Percentiles rank a stretch among this genome's conserved stretches.
phyloP scores from a whole-genome alignment of 2,113 vertebrate species.

The Alethe diademata region DNA sequence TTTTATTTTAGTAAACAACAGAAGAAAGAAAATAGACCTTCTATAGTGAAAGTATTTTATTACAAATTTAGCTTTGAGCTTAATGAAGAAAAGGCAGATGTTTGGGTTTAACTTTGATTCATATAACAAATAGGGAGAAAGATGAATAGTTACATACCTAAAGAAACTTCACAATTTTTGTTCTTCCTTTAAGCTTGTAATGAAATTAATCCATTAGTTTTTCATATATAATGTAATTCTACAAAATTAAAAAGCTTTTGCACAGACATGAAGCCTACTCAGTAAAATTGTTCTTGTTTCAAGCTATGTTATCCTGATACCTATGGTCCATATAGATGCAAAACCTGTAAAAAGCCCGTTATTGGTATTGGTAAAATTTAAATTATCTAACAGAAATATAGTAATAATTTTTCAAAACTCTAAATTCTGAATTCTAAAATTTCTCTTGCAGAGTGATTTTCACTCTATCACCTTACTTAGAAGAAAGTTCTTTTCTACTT shows the following conservation, averaged over 20 bases:
- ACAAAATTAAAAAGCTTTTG: background rate
- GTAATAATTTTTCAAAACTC: background rate
- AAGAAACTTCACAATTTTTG: background rate
- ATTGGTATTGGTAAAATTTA: background rate
- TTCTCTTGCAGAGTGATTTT: background rate
- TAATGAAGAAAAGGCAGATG: background rate
- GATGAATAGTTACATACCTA: background rate
- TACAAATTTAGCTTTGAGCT: background rate
- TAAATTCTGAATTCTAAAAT: background rate
- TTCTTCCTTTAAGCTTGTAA: background rate
- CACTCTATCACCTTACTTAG: background rate
- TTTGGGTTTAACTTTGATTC: background rate
- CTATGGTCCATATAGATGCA: background rate
- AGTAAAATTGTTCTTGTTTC: background rate
- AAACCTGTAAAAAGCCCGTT: background rate
- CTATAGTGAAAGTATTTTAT: background rate
- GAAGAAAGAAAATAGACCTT: background rate
- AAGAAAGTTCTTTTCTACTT: background rate
- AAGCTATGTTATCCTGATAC: background rate
- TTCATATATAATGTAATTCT: background rate
- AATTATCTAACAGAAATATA: background rate
- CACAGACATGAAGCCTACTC: background rate
- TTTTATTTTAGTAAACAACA: slow-evolving; percentile 30
- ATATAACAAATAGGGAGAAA: background rate
- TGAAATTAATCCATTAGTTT: background rate